A percentile compares a stretch with the other conserved stretches of the same genome.
These are phyloP conservation scores for Agrotis clavis DNA, from an alignment of 2,888 invertebrate species.

Conservation along the genomic window DNA sequence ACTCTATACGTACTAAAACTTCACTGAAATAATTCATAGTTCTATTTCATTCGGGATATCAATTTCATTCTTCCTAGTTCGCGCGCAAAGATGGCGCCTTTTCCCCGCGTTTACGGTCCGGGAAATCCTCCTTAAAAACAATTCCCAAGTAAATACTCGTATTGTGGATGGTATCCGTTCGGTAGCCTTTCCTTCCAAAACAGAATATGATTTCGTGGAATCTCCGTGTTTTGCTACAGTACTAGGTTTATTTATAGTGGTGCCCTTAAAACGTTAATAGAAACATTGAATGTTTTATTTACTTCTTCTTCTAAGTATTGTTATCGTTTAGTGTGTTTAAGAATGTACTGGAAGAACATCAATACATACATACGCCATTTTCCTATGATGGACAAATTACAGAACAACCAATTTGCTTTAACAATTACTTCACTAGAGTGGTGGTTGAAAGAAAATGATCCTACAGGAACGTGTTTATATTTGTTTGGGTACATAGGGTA, in stretches of 20 bases:
- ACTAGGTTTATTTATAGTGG: conserved; percentile 16
- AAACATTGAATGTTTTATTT: conserved; percentile 9
- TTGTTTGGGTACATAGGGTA: no score
- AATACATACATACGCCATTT: no score
- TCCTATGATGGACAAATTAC: no score
- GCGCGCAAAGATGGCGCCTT: conserved; percentile 30
- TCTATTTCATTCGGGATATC: conserved; percentile 3
- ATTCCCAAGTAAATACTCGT: conserved; percentile 35
- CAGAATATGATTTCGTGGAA: conserved; percentile 18
- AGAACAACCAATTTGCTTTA: no score
- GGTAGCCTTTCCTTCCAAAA: conserved; percentile 13
- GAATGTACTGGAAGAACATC: no score
- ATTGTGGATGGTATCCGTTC: conserved; percentile 29
- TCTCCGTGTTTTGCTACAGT: not conserved
- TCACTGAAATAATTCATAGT: conserved; percentile 1
- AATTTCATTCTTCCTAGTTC: conserved; percentile 24
- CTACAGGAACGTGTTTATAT: no score
- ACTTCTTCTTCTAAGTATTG: not conserved
- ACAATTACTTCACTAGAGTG: no score
- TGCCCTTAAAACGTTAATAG: not conserved
- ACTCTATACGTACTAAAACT: not conserved
- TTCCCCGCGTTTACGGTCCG: conserved; percentile 24
- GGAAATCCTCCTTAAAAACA: conserved; percentile 20
- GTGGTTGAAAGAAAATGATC: no score
- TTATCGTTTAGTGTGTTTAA: not conserved